Evolutionary conservation across 2,888 invertebrate species (phyloP).

Genomic region (Psylliodes chrysocephalus): DNA sequence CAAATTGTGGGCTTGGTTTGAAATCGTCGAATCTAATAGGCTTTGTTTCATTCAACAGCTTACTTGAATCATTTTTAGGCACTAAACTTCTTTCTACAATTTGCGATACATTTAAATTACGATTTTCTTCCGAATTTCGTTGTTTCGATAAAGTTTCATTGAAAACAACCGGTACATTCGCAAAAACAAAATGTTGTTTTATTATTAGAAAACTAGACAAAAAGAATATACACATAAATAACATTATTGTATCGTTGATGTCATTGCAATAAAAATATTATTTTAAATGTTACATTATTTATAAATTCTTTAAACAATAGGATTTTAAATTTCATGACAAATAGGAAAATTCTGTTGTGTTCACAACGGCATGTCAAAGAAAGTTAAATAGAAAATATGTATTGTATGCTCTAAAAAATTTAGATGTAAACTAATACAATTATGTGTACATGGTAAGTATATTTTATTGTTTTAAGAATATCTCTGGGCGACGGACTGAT

Average conservation of each 20-base stretch:
- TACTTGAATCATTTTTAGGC: slow-evolving; percentile 9
- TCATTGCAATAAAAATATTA: slow-evolving; percentile 21
- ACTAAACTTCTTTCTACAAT: slow-evolving; percentile 36
- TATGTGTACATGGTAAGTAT: neutral
- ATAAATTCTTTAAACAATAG: slow-evolving; percentile 43
- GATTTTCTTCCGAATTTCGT: slow-evolving; percentile 21
- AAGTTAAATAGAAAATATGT: slow-evolving; percentile 44
- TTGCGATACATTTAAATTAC: slow-evolving; percentile 25
- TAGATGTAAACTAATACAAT: neutral
- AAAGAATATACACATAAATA: slow-evolving; percentile 20
- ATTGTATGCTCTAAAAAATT: slow-evolving; percentile 49
- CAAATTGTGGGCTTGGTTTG: slow-evolving; percentile 67
- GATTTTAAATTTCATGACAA: slow-evolving; percentile 41
- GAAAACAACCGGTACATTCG: neutral
- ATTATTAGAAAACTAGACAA: neutral
- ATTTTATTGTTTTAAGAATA: too few species aligned
- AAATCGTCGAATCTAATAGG: slow-evolving; percentile 55
- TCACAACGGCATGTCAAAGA: slow-evolving; percentile 48
- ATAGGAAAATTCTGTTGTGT: slow-evolving; percentile 47
- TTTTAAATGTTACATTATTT: slow-evolving; percentile 33
- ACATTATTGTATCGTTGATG: slow-evolving; percentile 24
- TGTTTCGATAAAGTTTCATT: neutral
- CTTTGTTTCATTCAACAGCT: slow-evolving; percentile 8
- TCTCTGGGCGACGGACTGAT: too few species aligned
- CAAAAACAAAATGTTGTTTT: neutral